Conservation (phyloP, 2,113 vertebrate genomes). For the Pseudopodoces humilis region DNA sequence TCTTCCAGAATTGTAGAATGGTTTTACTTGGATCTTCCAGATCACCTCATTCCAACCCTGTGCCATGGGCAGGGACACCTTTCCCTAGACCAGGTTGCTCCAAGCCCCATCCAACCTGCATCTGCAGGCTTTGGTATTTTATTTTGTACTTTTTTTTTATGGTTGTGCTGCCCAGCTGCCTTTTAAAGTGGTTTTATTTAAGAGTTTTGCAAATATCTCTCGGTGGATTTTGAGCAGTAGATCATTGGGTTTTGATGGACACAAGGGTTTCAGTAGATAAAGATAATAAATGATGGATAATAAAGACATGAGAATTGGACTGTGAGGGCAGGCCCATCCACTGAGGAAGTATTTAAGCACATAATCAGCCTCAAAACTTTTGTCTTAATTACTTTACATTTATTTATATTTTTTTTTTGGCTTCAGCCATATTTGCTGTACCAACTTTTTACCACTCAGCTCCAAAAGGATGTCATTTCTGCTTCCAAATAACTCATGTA, state of each 20-base stretch:
- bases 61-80: not conserved
- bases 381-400: not conserved
- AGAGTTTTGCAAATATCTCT: not conserved
- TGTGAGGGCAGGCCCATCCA: not conserved
- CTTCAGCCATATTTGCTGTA: not conserved
- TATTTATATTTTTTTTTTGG: not conserved
- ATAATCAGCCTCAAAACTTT: not conserved
- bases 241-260: not conserved
- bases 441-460: not conserved
- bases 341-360: not conserved
- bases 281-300: not conserved
- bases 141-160: not conserved
- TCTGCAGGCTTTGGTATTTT: not conserved
- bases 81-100: not conserved
- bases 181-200: not conserved
- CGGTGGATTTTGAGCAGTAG: accelerated
- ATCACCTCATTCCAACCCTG: not conserved
- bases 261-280: not conserved
- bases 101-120: not conserved
- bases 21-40: not conserved
- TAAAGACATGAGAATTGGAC: not conserved
- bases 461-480: not conserved
- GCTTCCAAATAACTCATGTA: not conserved
- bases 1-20: not conserved
- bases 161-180: not conserved